Base-by-base conservation (phyloP, 1,140 invertebrate genomes). In the Pseudomyrmex sp. region DNA sequence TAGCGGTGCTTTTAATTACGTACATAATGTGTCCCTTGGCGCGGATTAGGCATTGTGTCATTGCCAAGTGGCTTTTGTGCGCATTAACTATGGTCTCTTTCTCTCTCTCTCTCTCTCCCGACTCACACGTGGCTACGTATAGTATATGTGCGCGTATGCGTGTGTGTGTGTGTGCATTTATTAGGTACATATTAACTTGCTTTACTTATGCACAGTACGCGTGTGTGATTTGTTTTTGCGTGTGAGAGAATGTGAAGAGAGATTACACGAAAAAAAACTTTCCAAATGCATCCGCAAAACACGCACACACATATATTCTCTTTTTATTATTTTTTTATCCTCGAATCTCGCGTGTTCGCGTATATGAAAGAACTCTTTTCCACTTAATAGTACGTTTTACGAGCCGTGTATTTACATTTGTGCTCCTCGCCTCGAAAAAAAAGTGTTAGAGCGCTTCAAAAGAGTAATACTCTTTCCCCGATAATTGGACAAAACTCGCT, bases 1-100 rank as follows among this genome's bases (percentile, higher is more conserved):
- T 80, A 80, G 66, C 54, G 54, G 76, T 3, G 76, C 66, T 80
- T 80, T 80, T 80, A 80, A 80, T 80, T 72, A 80, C 23, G 44
- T 70, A 79, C 5, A 76, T 15, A 20, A n/a, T 70, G 48, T 48
- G 69, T 44, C 44, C 66, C 26, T 15, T 13, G 54, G n/a, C 66
- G 76, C 72, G 66, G 76, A 80, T 79, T 80, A 59, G 35, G 35
- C 26, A 66, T 79, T 77, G 54, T 62, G 62, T 35, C 50, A 66
- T 23, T 50, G 54, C 48, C 58, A 48, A 61, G 44, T 72, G 54
- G 72, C 58, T 68, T 80, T 76, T 68, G 65, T 54, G 58, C 74
- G 74, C n/a, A 75, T 76, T 23, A 35, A 68, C 44, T 54, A 77
- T 54, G 35, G 75, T 70, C 44, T 61, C 62, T 18, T 9, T 35